Conservation (phyloP, 2,113 vertebrate genomes). For the Corvus hawaiiensis region DNA sequence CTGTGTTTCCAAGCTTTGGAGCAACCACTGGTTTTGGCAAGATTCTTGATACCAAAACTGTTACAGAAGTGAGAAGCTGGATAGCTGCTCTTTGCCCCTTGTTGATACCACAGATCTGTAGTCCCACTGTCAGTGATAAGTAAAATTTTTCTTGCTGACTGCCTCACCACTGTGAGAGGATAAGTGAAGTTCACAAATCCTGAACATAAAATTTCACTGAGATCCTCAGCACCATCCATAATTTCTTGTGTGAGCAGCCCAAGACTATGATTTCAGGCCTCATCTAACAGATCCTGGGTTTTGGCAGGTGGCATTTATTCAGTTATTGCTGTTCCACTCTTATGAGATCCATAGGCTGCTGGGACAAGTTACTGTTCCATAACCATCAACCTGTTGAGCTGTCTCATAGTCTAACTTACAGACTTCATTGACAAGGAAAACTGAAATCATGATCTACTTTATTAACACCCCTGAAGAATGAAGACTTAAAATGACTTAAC, state of each 20-base stretch:
- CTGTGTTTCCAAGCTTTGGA: background rate
- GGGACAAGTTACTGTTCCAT: background rate
- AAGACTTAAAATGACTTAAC: background rate
- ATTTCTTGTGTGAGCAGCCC: background rate
- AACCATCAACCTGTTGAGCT: background rate
- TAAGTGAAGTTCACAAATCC: background rate
- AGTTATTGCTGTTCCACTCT: background rate
- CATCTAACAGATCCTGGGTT: background rate
- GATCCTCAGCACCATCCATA: background rate
- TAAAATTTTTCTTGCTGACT: background rate
- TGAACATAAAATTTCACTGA: background rate
- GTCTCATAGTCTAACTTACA: background rate
- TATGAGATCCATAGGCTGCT: rapidly evolving
- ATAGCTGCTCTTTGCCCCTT: background rate
- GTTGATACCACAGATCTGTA: rapidly evolving
- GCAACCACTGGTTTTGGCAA: background rate
- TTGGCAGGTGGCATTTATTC: background rate
- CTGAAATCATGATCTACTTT: background rate
- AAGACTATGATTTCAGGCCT: background rate
- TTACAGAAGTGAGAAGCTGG: background rate
- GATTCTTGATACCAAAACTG: background rate
- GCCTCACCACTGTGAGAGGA: background rate
- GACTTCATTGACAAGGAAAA: background rate
- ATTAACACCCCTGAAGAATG: background rate
- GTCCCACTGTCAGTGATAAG: background rate